Evolutionary conservation across 2,797 vertebrate species (phyloP).

Genomic region (Coluber constrictor): DNA sequence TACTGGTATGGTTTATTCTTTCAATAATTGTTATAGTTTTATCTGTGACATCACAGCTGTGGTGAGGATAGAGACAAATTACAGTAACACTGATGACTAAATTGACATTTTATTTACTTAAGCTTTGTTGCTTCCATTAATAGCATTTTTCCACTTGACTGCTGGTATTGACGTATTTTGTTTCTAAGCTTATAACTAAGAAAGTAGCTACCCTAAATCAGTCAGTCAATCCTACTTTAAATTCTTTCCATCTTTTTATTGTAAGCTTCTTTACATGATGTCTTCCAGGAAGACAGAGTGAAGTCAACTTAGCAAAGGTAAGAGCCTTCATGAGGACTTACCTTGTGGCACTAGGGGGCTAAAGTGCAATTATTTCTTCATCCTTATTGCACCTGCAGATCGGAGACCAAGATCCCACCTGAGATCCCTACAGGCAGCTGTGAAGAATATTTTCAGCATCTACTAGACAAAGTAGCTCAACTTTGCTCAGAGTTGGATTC

Average conservation of each 20-base stretch:
- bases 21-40: not conserved
- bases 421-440: not conserved
- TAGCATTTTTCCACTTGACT: not conserved
- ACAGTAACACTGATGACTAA: not conserved
- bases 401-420: not conserved
- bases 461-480: not conserved
- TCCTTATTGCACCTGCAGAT: not conserved
- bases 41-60: not conserved
- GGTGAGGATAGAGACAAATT: not conserved
- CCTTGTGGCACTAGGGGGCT: not conserved
- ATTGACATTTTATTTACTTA: not conserved
- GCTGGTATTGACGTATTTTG: not conserved
- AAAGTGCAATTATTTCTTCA: not conserved
- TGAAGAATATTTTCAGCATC: not conserved
- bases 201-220: not conserved
- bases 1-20: conserved; percentile 23
- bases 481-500: not conserved
- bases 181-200: not conserved
- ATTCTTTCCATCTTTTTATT: not conserved
- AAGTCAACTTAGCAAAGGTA: not conserved
- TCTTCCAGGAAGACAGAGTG: not conserved
- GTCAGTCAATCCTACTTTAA: not conserved
- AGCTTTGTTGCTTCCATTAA: not conserved
- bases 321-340: not conserved
- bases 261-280: not conserved